phyloP scores from a whole-genome alignment of 2,888 invertebrate species.

The Tetranychus piercei region DNA sequence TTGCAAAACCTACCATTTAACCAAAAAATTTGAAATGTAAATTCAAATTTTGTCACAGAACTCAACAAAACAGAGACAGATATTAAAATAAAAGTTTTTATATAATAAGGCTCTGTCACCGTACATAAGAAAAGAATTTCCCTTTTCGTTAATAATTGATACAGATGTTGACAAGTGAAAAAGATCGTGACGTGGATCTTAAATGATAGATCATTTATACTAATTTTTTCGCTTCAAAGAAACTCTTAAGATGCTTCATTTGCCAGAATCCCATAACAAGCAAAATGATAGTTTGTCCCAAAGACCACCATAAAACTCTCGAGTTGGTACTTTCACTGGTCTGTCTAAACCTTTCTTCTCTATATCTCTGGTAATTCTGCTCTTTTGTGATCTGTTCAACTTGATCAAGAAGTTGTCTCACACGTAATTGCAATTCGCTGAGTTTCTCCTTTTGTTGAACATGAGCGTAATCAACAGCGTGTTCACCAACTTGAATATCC shows the following conservation, averaged over 20 bases:
- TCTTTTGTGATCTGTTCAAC: conserved; percentile 99
- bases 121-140: not conserved
- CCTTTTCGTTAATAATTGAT: not conserved
- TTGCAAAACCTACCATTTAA: too few species aligned
- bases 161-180: not conserved
- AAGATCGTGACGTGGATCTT: not conserved
- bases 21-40: too few species aligned
- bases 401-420: conserved; percentile 85
- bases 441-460: conserved; percentile 94
- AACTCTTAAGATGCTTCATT: conserved; percentile 94
- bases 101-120: not conserved
- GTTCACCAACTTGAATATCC: conserved; percentile 96
- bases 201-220: conserved; percentile 37
- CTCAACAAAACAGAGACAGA: not conserved
- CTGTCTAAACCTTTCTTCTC: conserved; percentile 88
- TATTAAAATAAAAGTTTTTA: not conserved
- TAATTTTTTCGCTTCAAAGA: conserved; percentile 98
- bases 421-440: conserved; percentile 77
- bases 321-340: conserved; percentile 95
- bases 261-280: conserved; percentile 93
- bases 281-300: conserved; percentile 73
- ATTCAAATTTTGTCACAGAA: not conserved
- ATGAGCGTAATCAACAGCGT: conserved; percentile 90
- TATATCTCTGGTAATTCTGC: conserved; percentile 95
- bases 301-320: conserved; percentile 87